Conservation (phyloP, 2,797 vertebrate species). For the Arctocebus calabarensis region DNA sequence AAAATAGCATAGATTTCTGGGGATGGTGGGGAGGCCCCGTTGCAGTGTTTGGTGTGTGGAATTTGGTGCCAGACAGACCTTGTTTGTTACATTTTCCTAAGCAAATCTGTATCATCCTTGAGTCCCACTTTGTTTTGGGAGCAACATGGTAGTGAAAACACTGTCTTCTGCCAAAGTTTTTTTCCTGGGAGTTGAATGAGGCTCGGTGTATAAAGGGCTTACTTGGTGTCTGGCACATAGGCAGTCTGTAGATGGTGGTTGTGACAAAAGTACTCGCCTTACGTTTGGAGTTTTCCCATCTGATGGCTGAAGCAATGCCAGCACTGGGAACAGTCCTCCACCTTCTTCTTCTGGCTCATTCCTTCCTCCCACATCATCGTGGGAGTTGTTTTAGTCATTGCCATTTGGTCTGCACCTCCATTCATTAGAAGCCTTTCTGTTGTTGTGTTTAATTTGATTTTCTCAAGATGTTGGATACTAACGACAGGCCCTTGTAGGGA, state of each 20-base stretch:
- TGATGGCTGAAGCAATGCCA: rapidly evolving
- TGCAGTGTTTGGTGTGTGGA: background rate
- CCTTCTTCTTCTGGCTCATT: rapidly evolving
- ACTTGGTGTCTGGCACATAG: background rate
- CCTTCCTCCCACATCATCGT: background rate
- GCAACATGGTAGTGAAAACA: background rate
- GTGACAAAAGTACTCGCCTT: background rate
- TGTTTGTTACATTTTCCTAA: too few species aligned
- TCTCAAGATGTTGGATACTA: background rate
- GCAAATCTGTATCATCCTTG: too few species aligned
- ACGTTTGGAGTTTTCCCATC: rapidly evolving
- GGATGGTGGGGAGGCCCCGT: background rate
- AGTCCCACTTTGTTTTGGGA: background rate
- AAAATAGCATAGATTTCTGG: background rate
- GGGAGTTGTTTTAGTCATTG: too few species aligned
- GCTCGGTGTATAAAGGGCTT: background rate
- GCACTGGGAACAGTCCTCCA: rapidly evolving
- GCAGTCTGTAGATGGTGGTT: background rate
- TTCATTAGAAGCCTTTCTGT: background rate
- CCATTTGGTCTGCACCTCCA: too few species aligned
- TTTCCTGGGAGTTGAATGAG: background rate
- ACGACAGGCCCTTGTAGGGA: rapidly evolving
- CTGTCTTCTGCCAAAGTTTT: background rate
- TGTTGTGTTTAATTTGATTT: rapidly evolving
- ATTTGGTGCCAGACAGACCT: background rate